These are phyloP conservation scores for Melanotaenia trifasciata DNA, from an alignment of 2,797 vertebrate genomes.

Conservation along the genomic window DNA sequence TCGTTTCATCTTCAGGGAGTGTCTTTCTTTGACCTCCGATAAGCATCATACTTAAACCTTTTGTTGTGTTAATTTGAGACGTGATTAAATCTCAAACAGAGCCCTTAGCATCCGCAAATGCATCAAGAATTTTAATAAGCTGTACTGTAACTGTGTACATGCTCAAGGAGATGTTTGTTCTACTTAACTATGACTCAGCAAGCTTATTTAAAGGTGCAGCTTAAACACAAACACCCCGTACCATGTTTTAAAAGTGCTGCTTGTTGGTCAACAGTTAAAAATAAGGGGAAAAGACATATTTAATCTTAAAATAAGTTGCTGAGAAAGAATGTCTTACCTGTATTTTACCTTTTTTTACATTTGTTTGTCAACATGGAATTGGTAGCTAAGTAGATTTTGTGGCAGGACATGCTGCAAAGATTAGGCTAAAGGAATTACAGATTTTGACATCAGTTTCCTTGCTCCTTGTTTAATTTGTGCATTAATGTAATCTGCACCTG, in stretches of 20 bases:
- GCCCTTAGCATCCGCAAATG: slow-evolving; percentile 17
- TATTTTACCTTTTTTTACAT: background rate
- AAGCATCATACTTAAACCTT: slow-evolving; percentile 42
- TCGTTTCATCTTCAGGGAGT: slow-evolving; percentile 41
- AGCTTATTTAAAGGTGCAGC: slow-evolving; percentile 1
- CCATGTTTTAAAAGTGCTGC: background rate
- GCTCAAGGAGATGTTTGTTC: slow-evolving; percentile 7
- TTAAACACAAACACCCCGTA: background rate
- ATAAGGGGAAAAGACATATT: background rate
- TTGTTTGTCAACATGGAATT: background rate
- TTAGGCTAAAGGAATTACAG: background rate
- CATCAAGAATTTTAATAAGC: slow-evolving; percentile 29
- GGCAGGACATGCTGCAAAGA: background rate
- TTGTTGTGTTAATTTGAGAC: slow-evolving; percentile 55
- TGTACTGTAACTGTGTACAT: background rate
- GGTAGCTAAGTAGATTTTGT: background rate
- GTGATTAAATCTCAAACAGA: slow-evolving; percentile 50
- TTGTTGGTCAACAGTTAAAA: background rate
- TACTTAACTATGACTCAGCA: background rate
- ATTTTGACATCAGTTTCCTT: background rate
- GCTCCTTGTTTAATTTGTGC: too few species aligned
- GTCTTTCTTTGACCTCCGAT: slow-evolving; percentile 48
- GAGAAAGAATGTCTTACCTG: background rate
- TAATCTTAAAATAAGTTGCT: background rate
- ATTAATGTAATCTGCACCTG: too few species aligned